Evolutionary conservation across 1,140 invertebrate species (phyloP), one percentile per base, ranked within the genome.

Genomic region (Drosophila seguyi): DNA sequence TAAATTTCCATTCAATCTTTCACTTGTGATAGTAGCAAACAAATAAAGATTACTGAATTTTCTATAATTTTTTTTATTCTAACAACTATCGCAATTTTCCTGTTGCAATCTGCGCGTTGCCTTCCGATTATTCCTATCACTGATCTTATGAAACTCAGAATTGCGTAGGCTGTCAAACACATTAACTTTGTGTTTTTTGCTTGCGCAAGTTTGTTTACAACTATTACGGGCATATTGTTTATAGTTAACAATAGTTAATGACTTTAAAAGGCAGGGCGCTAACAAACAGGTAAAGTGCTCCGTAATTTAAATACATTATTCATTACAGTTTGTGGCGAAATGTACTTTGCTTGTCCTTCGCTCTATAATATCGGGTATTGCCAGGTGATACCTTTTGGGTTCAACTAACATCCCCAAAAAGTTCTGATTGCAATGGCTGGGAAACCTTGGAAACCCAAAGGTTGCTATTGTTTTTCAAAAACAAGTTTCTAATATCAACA

Each of bases 391-490:
- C 55, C 65, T 48, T 48, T 36, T 52, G 36, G 16, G 22, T 41
- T 55, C 50, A 20, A 22, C 14, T 65, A n/a, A 62, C 53, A 59
- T 62, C 22, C 27, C 48, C 36, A 31, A 58, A 62, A 62, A 48
- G 20, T 31, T 27, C 36, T 48, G 34, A 18, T 48, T 47, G 16
- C 1, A 27, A 45, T 38, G 36, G 34, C 45, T 58, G 8, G 20
- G 29, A 68, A 72, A 68, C 69, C 75, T 87, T 87, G 65, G 47
- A 47, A 41, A 41, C 27, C 34, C 44, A 71, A 74, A 61, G 83
- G 79, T 79, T 71, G 68, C 16, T 66, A 62, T 62, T 65, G 36
- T 69, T 55, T 60, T 71, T 67, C 45, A 78, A 47, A 55, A 8
- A 38, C 52, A 25, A 31, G 42, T 38, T 71, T 74, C 31, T 44